These are phyloP conservation scores for Petrolisthes cinctipes DNA, from an alignment of 2,888 invertebrate species.

Conservation along the genomic window DNA sequence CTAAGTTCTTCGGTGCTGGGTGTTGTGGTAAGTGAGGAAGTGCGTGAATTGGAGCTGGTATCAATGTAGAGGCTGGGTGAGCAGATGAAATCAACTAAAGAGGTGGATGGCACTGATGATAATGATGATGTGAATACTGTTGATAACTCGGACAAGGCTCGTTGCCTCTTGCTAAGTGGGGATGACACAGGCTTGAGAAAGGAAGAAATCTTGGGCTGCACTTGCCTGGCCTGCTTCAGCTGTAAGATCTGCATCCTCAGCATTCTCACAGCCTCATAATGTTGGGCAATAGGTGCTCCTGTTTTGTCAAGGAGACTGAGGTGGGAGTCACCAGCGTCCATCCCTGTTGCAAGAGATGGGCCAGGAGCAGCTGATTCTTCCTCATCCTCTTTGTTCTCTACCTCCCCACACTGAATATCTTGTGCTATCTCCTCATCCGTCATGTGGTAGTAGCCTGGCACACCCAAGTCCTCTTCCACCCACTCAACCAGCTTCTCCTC, in stretches of 20 bases:
- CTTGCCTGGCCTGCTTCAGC: not conserved
- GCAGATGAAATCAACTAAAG: too few species aligned
- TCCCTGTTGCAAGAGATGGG: not conserved
- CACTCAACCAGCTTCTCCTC: conserved; percentile 21
- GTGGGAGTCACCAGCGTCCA: not conserved
- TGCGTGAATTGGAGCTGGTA: too few species aligned
- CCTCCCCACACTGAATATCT: not conserved
- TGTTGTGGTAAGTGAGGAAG: too few species aligned
- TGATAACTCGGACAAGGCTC: not conserved
- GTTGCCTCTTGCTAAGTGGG: not conserved
- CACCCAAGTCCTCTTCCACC: conserved; percentile 21
- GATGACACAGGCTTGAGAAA: conserved; percentile 9
- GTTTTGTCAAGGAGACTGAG: not conserved
- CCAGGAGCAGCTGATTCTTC: not conserved
- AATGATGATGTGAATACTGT: not conserved
- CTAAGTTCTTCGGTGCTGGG: too few species aligned
- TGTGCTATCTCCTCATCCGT: conserved; percentile 9
- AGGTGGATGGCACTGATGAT: too few species aligned
- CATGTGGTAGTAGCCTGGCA: conserved; percentile 9
- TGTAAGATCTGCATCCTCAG: not conserved
- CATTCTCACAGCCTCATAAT: not conserved
- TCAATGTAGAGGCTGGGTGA: too few species aligned
- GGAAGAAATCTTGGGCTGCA: not conserved
- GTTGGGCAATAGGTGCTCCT: not conserved
- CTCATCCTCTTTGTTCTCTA: not conserved